Base-by-base conservation (phyloP, 1,140 invertebrate species). In the Lepidostoma basale region DNA sequence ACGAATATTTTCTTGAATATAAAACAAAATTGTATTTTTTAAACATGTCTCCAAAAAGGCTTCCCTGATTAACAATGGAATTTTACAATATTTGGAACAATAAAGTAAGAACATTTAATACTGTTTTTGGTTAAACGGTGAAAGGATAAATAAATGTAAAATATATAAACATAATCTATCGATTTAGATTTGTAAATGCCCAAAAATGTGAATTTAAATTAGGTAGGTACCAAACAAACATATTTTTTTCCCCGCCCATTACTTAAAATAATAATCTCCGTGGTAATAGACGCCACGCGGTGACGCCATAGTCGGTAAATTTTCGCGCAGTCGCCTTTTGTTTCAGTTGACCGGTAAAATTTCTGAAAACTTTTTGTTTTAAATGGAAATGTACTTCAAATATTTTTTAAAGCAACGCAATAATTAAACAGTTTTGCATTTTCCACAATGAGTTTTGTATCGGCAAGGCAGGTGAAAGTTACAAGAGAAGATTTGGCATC, bases 401-500 rank as follows among this genome's bases (percentile, higher is more conserved):
- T 22, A 20, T 22, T 59, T 6, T 58, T 9, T 10, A 18, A 58
- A 6, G 6, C 5, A 12, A 44, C 8, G 8, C 16, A 6, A 5
- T 44, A 9, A 44, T 26, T 56, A 3, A 28, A 2, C 18, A 9
- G 16, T 64, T 54, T 16, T 52, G 12, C 25, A 22, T 36, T 26
- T 66, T 42, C 6, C 26, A 67, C 40, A 45, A 67, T 67, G 64
- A 67, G 64, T 59, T 54, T 59, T 36, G 40, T 39, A 45, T 67
- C 52, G 5, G 3, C 54, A 4, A 44, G 14, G 33, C 64, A 26
- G 26, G 3, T 28, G 18, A 67, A 59, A 59, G 52, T 59, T 30
- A 67, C 64, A 36, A 33, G 52, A 59, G 54, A 67, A 60, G 44
- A 59, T 14, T 59, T 67, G 28, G 54, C 54, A 25, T 20, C 25